Percentiles rank a stretch among this genome's conserved stretches.
phyloP scores from a whole-genome alignment of 2,113 vertebrate species.

The Ptilonorhynchus violaceus region DNA sequence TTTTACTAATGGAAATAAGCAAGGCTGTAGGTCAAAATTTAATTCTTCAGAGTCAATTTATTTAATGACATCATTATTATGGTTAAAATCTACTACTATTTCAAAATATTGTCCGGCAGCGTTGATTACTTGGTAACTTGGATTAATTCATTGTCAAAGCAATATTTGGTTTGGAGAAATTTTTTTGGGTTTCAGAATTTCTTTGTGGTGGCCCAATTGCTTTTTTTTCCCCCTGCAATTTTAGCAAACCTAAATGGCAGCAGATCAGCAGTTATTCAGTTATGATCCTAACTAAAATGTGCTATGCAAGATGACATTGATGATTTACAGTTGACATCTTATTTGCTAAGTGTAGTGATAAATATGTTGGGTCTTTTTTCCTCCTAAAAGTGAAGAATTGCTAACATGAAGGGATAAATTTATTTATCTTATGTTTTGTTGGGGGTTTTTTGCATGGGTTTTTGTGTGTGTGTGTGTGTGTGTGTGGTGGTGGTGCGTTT shows the following conservation, averaged over 20 bases:
- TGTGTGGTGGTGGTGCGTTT: neutral
- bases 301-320: neutral
- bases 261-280: neutral
- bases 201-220: neutral
- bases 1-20: neutral
- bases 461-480: neutral
- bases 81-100: neutral
- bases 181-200: neutral
- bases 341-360: neutral
- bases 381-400: neutral
- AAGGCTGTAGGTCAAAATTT: neutral
- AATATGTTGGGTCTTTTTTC: neutral
- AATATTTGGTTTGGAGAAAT: neutral
- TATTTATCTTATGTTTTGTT: neutral
- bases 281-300: neutral
- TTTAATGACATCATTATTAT: neutral
- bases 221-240: neutral
- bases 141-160: neutral
- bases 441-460: accelerated
- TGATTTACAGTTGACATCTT: neutral
- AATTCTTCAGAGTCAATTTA: neutral
- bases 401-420: neutral
- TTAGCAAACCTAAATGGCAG: neutral
- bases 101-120: neutral
- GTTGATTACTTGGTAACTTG: neutral